Base-by-base conservation (phyloP, 2,797 vertebrate genomes). In the Sternarchorhynchus goeldii region DNA sequence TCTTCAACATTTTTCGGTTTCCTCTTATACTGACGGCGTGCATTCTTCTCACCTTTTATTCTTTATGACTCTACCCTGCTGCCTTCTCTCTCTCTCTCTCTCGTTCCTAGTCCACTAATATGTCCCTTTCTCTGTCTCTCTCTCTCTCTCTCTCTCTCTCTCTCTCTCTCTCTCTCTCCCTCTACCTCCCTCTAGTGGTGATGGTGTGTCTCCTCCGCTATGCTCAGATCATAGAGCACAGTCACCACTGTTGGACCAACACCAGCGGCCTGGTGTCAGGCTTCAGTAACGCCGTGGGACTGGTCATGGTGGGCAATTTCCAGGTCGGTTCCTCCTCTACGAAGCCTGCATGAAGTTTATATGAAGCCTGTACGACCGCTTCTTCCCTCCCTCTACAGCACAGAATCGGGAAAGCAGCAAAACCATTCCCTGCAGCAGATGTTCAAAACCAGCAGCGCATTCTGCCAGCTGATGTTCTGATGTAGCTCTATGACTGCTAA, bases 261-360 rank as follows among this genome's bases (percentile, higher is more conserved):
- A 96, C 94, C 25, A 93, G 93, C 0, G 94, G 93, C 0, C 90
- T 97, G 84, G 92, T 96, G 84, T 93, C 94, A 0, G 96, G 96
- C 85, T 96, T 94, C 87, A 95, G 92, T 86, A 97, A 97, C 0
- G 95, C 94, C 0, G 85, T 94, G 2, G 95, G 96, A 76, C 92
- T 97, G 4, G 92, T 97, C 79, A 93, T 97, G 90, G 95, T 97
- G 76, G 95, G 96, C 53, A 97, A 97, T 90, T 97, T 97, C 86
- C 96, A 97, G 94, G 96, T 97, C 77, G 86, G 88, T 70, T 6
- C 17, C 16, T 29, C 39, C 41, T 21, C 50, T 36, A 5, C 14
- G 6, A 17, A 64, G 39, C 56, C 21, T 66, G 21, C 6, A 18
- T 39, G 6, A 18, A 63, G 17, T 3, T 25, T n/a, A 17, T 62